These are phyloP conservation scores for Eidolon dupreanum DNA, from an alignment of 2,797 vertebrate species.

Conservation along the genomic window DNA sequence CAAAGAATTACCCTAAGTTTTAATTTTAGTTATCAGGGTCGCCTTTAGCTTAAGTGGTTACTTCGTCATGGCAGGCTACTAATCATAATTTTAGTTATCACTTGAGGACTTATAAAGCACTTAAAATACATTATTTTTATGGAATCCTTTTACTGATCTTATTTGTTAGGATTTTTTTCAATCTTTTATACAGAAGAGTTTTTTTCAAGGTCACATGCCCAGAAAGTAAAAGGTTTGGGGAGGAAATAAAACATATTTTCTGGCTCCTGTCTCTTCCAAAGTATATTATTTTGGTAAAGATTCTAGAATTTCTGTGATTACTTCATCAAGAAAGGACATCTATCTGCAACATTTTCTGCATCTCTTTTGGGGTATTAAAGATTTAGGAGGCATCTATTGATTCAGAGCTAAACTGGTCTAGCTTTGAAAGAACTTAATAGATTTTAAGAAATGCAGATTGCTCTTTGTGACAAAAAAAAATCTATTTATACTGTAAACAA, in stretches of 20 bases:
- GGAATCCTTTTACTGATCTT: neutral
- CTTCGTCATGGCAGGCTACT: too few relatives aligned
- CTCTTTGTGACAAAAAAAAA: constrained; percentile 32
- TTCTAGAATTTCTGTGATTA: neutral
- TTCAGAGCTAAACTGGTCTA: constrained; percentile 4
- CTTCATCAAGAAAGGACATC: neutral
- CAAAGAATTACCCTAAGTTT: neutral
- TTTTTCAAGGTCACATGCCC: neutral
- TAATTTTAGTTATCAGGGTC: neutral
- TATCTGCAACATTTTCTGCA: constrained; percentile 8
- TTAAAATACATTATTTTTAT: neutral
- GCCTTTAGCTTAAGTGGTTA: too few relatives aligned
- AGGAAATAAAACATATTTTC: neutral
- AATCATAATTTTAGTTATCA: neutral
- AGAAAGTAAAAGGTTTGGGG: neutral
- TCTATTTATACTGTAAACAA: constrained; percentile 12
- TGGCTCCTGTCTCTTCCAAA: neutral
- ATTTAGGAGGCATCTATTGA: constrained; percentile 19
- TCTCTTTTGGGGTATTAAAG: constrained; percentile 1
- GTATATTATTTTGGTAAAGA: neutral
- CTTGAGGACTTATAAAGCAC: constrained; percentile 9
- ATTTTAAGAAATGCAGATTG: constrained; percentile 53
- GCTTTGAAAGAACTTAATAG: constrained; percentile 24
- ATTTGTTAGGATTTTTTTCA: neutral
- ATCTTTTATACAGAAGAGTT: constrained; percentile 8